Evolutionary conservation across 2,797 vertebrate species (phyloP), one percentile per base, ranked within the genome.

Genomic region (Enteromius afrohamiltoni): DNA sequence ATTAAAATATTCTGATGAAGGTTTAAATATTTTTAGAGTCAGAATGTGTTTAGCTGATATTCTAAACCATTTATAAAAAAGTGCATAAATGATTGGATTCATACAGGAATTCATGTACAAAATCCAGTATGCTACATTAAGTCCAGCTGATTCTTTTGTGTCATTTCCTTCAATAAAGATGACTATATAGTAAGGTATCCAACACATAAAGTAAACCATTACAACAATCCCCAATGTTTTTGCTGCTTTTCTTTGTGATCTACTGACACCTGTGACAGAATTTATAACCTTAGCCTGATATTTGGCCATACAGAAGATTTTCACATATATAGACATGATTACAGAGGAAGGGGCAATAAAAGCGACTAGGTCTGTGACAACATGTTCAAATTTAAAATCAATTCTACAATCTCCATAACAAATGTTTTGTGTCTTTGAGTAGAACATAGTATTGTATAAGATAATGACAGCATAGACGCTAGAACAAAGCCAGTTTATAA

Each of bases 181-280:
- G 0, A 78, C 60, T 1, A 88, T 90, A 74, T 91, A 93, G 86
- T 90, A 93, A 0, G 90, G 92, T 82, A 90, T 89, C 82, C 92
- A 92, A 79, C 67, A 87, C n/a, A 90, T 17, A 53, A 91, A 49
- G 86, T 90, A 92, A 87, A 92, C 80, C 3, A 90, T 2, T 3
- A 92, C 67, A 17, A 79, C 26, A 19, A 92, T 1, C 6, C 90
- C 92, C 17, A 92, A 79, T 40, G 92, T 92, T 80, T 89, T 89
- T 74, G 90, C 89, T 81, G 92, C 93, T 69, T 92, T 93, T 29
- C 13, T 89, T 85, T 92, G 89, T 0, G 91, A 93, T 47, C 84
- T 92, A 73, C 86, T 89, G 4, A 86, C 83, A 0, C 80, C 45
- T 16, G 70, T 26, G 10, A n/a, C 74, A 55, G 7, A 9, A 55